Percentiles rank a stretch among this genome's conserved stretches.
These are phyloP conservation scores for Lapara coniferarum DNA, from an alignment of 2,888 invertebrate genomes.

Conservation along the genomic window DNA sequence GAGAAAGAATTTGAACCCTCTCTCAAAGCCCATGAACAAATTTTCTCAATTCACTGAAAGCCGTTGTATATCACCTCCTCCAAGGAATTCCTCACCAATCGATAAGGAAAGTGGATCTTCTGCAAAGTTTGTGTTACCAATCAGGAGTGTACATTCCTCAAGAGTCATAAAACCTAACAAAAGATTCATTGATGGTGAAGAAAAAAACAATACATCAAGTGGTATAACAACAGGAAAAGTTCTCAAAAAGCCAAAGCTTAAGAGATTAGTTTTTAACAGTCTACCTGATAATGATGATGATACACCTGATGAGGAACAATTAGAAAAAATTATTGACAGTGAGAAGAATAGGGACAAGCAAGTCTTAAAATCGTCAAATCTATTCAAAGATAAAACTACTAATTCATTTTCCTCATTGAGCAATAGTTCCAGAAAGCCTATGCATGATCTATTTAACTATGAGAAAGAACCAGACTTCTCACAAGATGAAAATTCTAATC, in stretches of 20 bases:
- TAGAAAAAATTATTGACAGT: conserved; percentile 58
- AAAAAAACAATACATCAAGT: conserved; percentile 61
- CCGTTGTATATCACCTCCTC: conserved; percentile 77
- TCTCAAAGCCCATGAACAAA: conserved; percentile 76
- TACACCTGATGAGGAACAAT: conserved; percentile 59
- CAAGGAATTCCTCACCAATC: conserved; percentile 67
- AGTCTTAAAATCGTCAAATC: conserved; percentile 59
- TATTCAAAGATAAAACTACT: conserved; percentile 76
- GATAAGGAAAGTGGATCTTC: conserved; percentile 64
- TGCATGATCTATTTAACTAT: conserved; percentile 70
- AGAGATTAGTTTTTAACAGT: conserved; percentile 75
- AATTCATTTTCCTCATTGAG: conserved; percentile 70
- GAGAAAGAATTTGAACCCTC: conserved; percentile 75
- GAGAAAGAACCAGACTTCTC: conserved; percentile 70
- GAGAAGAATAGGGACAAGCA: conserved; percentile 66
- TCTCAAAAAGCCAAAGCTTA: conserved; percentile 78
- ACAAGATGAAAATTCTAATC: conserved; percentile 73
- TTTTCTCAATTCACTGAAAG: conserved; percentile 76
- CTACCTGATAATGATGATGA: conserved; percentile 65
- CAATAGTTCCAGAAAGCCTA: conserved; percentile 54
- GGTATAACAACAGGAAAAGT: conserved; percentile 68
- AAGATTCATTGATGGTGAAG: conserved; percentile 89
- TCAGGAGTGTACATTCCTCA: conserved; percentile 92
- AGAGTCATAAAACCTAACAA: conserved; percentile 95
- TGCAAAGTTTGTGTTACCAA: conserved; percentile 89